Evolutionary conservation across 2,797 vertebrate species (phyloP).

Genomic region (Propithecus deckenii): DNA sequence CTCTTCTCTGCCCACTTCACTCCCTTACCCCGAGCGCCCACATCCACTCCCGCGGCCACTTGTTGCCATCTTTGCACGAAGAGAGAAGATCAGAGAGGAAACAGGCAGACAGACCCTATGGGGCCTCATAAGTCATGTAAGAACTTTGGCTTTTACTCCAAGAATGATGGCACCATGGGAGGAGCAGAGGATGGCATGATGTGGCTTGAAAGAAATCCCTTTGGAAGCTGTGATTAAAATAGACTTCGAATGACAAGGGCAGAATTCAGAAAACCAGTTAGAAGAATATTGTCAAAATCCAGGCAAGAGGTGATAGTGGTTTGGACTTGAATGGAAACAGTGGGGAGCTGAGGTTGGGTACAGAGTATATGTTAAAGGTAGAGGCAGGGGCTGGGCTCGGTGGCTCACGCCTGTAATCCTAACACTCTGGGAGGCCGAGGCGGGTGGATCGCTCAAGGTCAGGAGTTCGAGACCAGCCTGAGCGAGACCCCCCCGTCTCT

Average conservation of each 20-base stretch:
- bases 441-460: too few species aligned
- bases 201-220: background rate
- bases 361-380: slow-evolving; percentile 1
- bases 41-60: background rate
- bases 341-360: background rate
- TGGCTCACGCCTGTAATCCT: too few species aligned
- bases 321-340: background rate
- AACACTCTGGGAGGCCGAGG: too few species aligned
- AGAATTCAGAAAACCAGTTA: slow-evolving; percentile 6
- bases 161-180: background rate
- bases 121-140: background rate
- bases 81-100: background rate
- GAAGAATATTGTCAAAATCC: background rate
- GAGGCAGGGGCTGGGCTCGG: background rate
- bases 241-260: background rate
- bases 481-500: too few species aligned
- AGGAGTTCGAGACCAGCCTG: too few species aligned
- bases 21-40: background rate
- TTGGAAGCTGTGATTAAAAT: slow-evolving; percentile 1
- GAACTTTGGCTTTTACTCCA: background rate
- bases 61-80: background rate
- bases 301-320: background rate
- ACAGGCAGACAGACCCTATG: background rate
- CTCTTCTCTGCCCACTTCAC: background rate
- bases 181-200: background rate